Percentiles rank a stretch among this genome's conserved stretches.
These are phyloP conservation scores for Meloidogyne hapla DNA, from an alignment of 1,140 invertebrate genomes.

Conservation along the genomic window DNA sequence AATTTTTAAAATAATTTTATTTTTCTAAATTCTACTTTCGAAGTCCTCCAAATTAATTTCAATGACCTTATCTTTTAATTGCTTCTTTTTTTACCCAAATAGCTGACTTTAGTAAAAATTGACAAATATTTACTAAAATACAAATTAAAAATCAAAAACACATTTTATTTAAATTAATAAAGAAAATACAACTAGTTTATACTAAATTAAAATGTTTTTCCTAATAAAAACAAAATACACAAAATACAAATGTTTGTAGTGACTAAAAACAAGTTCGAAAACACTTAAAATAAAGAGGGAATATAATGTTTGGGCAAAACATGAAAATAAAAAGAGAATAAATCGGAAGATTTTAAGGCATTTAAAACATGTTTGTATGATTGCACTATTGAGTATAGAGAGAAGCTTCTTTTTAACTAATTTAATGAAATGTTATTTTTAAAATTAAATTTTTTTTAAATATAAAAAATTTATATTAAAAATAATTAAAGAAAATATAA, in stretches of 20 bases:
- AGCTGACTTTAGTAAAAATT: too few species aligned
- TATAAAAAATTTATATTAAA: too few species aligned
- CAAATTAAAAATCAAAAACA: too few species aligned
- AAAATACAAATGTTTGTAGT: background rate
- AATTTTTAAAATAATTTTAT: too few species aligned
- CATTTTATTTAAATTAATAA: background rate
- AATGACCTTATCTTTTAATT: too few species aligned
- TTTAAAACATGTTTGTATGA: background rate
- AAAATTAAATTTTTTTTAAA: too few species aligned
- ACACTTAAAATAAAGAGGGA: background rate
- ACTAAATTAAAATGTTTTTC: background rate
- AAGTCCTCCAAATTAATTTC: too few species aligned
- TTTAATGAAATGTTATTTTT: background rate
- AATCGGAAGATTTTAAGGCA: background rate
- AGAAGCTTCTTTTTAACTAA: background rate
- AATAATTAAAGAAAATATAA: too few species aligned
- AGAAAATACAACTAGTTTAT: background rate
- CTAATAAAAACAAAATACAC: slow-evolving; percentile 4
- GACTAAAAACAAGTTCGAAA: background rate
- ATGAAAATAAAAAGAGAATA: background rate
- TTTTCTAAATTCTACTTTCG: too few species aligned
- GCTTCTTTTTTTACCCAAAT: too few species aligned
- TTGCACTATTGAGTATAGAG: background rate
- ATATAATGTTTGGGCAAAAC: background rate
- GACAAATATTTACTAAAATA: too few species aligned